These are phyloP conservation scores for Etheostoma nigrum DNA, from an alignment of 2,797 vertebrate species.

Conservation along the genomic window DNA sequence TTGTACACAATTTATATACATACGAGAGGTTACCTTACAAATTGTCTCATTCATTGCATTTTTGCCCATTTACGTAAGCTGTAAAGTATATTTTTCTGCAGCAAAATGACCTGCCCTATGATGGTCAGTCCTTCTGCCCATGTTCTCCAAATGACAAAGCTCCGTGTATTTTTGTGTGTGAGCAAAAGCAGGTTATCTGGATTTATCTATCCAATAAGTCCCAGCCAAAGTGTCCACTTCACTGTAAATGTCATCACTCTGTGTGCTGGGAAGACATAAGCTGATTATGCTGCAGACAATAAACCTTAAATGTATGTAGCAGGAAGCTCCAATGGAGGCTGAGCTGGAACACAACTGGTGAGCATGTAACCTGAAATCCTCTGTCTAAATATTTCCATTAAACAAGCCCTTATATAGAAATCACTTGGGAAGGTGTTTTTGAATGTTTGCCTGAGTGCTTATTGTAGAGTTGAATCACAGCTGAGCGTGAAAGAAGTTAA, in stretches of 20 bases:
- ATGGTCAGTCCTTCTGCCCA: background rate
- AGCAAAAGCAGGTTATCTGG: background rate
- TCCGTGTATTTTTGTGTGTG: conserved; percentile 7
- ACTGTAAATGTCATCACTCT: conserved; percentile 22
- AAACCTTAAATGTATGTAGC: conserved; percentile 32
- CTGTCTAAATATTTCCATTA: conserved; percentile 61
- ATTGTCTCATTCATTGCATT: background rate
- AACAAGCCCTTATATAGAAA: conserved; percentile 51
- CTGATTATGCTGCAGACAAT: conserved; percentile 43
- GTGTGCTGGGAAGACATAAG: conserved; percentile 29
- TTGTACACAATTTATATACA: background rate
- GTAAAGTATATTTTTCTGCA: background rate
- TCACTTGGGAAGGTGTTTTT: conserved; percentile 48
- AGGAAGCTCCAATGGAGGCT: conserved; percentile 24
- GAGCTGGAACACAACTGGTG: conserved; percentile 22
- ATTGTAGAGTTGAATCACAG: conserved; percentile 58
- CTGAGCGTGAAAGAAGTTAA: conserved; percentile 59
- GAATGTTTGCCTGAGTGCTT: conserved; percentile 59
- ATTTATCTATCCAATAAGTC: conserved; percentile 22
- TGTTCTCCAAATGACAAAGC: background rate
- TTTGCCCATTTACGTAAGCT: background rate
- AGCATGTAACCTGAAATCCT: conserved; percentile 41
- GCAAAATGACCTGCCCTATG: background rate
- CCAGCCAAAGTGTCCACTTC: conserved; percentile 26
- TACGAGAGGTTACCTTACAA: background rate